Evolutionary conservation across 2,797 vertebrate species (phyloP), one percentile per base, ranked within the genome.

Genomic region (Merluccius polli): DNA sequence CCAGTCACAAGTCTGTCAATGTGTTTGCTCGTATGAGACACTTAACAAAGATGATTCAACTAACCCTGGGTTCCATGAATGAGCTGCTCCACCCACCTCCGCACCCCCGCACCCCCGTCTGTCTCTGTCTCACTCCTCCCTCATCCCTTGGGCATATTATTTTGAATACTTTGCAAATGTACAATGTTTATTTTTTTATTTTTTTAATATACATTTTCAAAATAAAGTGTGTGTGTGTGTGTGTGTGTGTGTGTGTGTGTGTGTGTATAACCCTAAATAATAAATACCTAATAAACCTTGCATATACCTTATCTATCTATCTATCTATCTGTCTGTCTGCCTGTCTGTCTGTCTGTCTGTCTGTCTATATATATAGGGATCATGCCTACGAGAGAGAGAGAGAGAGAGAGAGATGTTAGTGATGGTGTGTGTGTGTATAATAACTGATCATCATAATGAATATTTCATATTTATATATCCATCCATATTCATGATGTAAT

Each of bases 1-100:
- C 76, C 72, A 71, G 79, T 89, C 85, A 90, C 74, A 48, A 48
- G 81, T 82, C 35, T 71, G 44, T 71, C 71, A 85, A 81, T 86
- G 83, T 72, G 33, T 71, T 73, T 65, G 9, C 74, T 33, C 73
- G 21, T 48, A 18, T 59, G 52, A 59, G 21, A 48, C 73, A 78
- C 83, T 75, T 87, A 86, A 84, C 86, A 52, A 79, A 84, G 81
- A 85, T 83, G 81, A 87, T 88, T 78, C 18, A 67, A 79, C 73
- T 89, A 87, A 90, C 87, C 85, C 86, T 68, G 27, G 21, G 33
- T 70, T 24, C 75, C 75, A 85, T 80, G 63, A 82, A 80, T 76
- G 75, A 82, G 52, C 70, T 11, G 73, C 33, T 63, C 67, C 38
- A 59, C 36, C 41, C 73, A 35, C 79, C 24, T 72, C 24, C 12